phyloP scores from a whole-genome alignment of 2,113 vertebrate genomes.

The Ptychochromis oligacanthus region DNA sequence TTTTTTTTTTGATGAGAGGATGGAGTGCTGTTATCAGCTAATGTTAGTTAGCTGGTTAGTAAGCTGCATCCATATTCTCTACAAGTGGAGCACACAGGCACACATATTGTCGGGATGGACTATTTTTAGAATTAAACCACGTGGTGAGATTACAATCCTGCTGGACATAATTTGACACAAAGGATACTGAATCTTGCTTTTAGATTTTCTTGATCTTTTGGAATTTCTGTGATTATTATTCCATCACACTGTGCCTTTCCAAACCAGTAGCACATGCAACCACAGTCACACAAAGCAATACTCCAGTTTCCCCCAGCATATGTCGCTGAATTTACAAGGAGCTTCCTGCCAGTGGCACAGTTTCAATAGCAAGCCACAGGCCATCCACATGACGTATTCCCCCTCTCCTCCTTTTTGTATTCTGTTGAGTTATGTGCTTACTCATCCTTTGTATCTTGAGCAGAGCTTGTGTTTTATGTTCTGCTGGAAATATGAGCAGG shows the following conservation, averaged over 20 bases:
- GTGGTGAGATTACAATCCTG: neutral
- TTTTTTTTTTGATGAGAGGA: no score
- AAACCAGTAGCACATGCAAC: neutral
- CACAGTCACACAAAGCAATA: slow-evolving; percentile 3
- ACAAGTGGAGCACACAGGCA: no score
- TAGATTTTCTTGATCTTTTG: neutral
- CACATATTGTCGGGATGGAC: no score
- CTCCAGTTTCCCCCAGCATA: slow-evolving; percentile 24
- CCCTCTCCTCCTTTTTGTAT: slow-evolving; percentile 39
- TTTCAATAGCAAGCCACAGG: slow-evolving; percentile 26
- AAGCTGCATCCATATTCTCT: no score
- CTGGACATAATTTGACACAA: neutral
- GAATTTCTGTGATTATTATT: neutral
- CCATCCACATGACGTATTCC: slow-evolving; percentile 24
- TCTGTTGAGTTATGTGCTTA: slow-evolving; percentile 43
- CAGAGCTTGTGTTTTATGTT: slow-evolving; percentile 44
- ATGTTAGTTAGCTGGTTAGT: no score
- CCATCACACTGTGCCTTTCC: neutral
- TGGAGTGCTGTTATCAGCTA: no score
- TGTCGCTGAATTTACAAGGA: slow-evolving; percentile 41
- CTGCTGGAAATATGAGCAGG: slow-evolving; percentile 36
- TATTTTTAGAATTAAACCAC: neutral
- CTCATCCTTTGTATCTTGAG: slow-evolving; percentile 47
- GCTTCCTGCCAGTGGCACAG: slow-evolving; percentile 36
- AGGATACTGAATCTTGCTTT: slow-evolving; percentile 6